Evolutionary conservation across 2,888 invertebrate genomes (phyloP), one percentile per base, ranked within the genome.

Genomic region (Cheilosia impressa): DNA sequence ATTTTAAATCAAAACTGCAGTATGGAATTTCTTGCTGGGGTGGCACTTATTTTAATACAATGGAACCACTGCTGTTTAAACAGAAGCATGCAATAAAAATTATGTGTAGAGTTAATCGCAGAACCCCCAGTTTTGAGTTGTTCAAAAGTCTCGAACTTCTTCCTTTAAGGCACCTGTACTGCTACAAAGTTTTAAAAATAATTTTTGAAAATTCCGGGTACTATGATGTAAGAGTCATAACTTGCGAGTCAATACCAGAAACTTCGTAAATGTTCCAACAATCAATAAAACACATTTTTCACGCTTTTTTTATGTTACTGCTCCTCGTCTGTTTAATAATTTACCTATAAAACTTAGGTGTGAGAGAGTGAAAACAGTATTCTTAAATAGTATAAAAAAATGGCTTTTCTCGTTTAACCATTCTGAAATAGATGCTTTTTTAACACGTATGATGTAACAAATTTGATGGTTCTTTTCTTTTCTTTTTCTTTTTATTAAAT

Each of bases 161-260:
- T 13, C 53, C 47, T 19, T 5, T 62, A 24, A 66, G 13, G 43
- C 52, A 66, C 22, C 31, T 50, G 22, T 75, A 58, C 15, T 43
- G 24, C 34, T 58, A 27, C 15, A 75, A 57, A 41, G 66, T 66
- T 5, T 22, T 78, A 15, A 57, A 47, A 10, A n/a, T 27, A n/a
- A 71, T 72, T 53, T 79, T 72, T 19, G 22, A 43, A 41, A 69
- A 47, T n/a, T 77, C 55, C 1, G 62, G 68, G 2, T 77, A 27
- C 19, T 62, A 31, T 13, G 5, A 2, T n/a, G n/a, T 45, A 1
- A 55, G 62, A 62, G 19, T 34, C 17, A 62, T 38, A 77, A 77
- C n/a, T 38, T 76, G 24, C 38, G 43, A 4, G 34, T 62, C 5
- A 68, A 69, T 15, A 22, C 15, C 15, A 47, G 2, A 2, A 19